Evolutionary conservation across 2,888 invertebrate genomes (phyloP).

Genomic region (Rhingia rostrata): DNA sequence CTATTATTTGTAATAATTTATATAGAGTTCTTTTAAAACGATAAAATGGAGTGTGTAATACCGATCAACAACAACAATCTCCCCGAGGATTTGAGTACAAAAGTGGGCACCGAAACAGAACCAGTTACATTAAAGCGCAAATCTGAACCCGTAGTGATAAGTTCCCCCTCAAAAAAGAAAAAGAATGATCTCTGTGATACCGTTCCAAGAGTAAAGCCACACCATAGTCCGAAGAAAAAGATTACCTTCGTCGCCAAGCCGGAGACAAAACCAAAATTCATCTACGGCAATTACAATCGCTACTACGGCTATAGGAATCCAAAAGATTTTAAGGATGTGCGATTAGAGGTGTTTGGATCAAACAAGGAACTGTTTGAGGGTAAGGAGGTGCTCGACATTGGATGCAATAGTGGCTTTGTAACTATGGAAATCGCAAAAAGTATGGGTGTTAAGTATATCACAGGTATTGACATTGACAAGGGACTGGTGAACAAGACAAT

Average conservation of each 20-base stretch:
- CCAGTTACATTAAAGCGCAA: slow-evolving; percentile 37
- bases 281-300: slow-evolving; percentile 82
- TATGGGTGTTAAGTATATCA: slow-evolving; percentile 87
- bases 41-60: slow-evolving; percentile 3
- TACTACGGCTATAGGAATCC: slow-evolving; percentile 94
- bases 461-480: slow-evolving; percentile 93
- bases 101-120: background rate
- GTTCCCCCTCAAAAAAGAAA: slow-evolving; percentile 6
- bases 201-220: background rate
- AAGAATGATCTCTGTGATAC: slow-evolving; percentile 13
- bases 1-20: background rate
- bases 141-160: background rate
- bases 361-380: slow-evolving; percentile 87
- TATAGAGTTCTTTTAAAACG: background rate
- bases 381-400: slow-evolving; percentile 92
- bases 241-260: slow-evolving; percentile 7
- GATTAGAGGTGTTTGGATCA: slow-evolving; percentile 87
- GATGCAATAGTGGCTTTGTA: slow-evolving; percentile 93
- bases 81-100: background rate
- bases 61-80: slow-evolving; percentile 30
- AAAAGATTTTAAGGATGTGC: slow-evolving; percentile 86
- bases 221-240: slow-evolving; percentile 50
- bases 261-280: slow-evolving; percentile 76
- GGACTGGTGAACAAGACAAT: slow-evolving; percentile 85
- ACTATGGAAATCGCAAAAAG: slow-evolving; percentile 90